Conservation (phyloP, 2,888 invertebrate genomes). For the Osmoderma eremita region DNA sequence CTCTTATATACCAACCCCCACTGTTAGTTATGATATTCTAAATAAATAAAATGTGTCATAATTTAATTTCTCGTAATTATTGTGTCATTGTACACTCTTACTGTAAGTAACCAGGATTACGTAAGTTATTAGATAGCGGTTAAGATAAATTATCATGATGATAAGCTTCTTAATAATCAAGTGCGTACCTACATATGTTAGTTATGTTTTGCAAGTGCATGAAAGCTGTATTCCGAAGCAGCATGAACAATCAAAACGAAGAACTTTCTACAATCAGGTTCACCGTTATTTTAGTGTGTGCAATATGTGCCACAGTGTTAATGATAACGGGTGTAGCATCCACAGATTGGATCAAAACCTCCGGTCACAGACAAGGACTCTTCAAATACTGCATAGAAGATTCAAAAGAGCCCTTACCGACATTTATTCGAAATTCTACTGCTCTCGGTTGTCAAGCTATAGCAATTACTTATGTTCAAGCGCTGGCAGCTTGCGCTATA, state of each 20-base stretch:
- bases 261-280: neutral
- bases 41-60: too few species aligned
- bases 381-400: conserved; percentile 24
- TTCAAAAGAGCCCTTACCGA: neutral
- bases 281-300: neutral
- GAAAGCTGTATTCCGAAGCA: too few species aligned
- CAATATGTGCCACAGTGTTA: conserved; percentile 10
- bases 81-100: too few species aligned
- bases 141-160: neutral
- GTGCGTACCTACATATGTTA: too few species aligned
- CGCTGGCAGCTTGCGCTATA: conserved; percentile 5
- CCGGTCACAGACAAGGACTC: conserved; percentile 26
- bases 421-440: neutral
- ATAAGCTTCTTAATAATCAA: neutral
- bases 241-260: neutral
- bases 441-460: conserved; percentile 4
- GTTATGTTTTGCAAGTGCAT: too few species aligned
- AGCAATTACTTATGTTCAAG: conserved; percentile 11
- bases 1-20: too few species aligned
- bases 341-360: conserved; percentile 21
- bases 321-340: conserved; percentile 12
- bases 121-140: neutral
- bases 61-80: too few species aligned
- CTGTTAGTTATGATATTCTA: too few species aligned
- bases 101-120: conserved; percentile 15